Percentiles rank a stretch among this genome's conserved stretches.
Evolutionary conservation across 1,140 invertebrate genomes (phyloP).

Genomic region (Drosophila equinoxialis): DNA sequence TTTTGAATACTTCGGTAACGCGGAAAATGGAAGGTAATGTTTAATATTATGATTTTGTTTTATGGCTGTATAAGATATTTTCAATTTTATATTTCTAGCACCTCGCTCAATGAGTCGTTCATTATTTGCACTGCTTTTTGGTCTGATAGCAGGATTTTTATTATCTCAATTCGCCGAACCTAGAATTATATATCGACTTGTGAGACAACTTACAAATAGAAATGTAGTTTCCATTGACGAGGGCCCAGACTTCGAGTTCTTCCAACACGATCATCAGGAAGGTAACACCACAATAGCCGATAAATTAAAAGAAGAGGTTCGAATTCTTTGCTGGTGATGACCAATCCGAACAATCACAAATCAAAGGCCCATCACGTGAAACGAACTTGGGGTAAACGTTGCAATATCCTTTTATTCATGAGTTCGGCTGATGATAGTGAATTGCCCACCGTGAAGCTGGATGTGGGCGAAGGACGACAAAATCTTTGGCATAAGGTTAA

Average conservation of each 20-base stretch:
- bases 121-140: conserved; percentile 40
- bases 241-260: conserved; percentile 1
- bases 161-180: conserved; percentile 17
- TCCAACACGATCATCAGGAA: conserved; percentile 35
- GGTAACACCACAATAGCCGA: conserved; percentile 43
- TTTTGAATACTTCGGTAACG: background rate
- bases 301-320: conserved; percentile 43
- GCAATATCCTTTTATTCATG: conserved; percentile 95
- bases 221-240: background rate
- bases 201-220: conserved; percentile 22
- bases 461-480: conserved; percentile 93
- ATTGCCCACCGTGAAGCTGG: conserved; percentile 87
- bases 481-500: conserved; percentile 97
- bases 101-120: conserved; percentile 36
- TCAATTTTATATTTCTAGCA: conserved; percentile 3
- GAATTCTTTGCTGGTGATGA: conserved; percentile 53
- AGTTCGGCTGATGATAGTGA: conserved; percentile 88
- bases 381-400: conserved; percentile 97
- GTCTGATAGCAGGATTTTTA: conserved; percentile 37
- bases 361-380: conserved; percentile 85
- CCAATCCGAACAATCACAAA: conserved; percentile 46
- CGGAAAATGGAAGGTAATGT: too few species aligned
- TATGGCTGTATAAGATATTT: background rate
- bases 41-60: too few species aligned
- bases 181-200: conserved; percentile 25